A percentile compares a stretch with the other conserved stretches of the same genome.
Conservation (phyloP, 2,888 invertebrate genomes). For the Cataglyphis rosenhaueri region DNA sequence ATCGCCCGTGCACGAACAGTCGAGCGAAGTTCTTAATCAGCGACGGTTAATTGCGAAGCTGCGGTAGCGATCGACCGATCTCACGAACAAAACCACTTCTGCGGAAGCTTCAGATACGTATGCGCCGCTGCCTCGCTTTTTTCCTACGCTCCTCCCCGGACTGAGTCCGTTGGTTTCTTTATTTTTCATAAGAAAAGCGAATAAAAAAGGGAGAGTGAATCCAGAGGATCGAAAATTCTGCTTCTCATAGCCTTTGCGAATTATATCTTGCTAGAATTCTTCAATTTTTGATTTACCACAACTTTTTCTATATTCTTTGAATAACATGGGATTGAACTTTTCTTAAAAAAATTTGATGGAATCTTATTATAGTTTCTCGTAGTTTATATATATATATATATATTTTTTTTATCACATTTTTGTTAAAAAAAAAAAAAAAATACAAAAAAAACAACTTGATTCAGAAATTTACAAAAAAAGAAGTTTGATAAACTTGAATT, state of each 20-base stretch:
- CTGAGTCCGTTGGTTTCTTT: neutral
- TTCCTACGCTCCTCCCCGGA: constrained; percentile 2
- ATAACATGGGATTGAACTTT: neutral
- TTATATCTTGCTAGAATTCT: constrained; percentile 57
- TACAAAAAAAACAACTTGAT: neutral
- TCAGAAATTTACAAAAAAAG: neutral
- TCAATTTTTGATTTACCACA: neutral
- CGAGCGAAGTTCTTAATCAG: constrained; percentile 65
- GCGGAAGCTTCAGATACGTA: constrained; percentile 40
- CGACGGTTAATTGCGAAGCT: constrained; percentile 72
- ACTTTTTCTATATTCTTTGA: neutral
- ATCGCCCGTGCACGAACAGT: constrained; percentile 60
- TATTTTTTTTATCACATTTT: neutral
- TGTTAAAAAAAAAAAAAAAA: neutral
- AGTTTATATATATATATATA: neutral
- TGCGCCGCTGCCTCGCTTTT: constrained; percentile 42
- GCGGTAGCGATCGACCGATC: constrained; percentile 64
- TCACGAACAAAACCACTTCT: constrained; percentile 51
- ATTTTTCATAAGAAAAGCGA: constrained; percentile 30
- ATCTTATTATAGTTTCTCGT: neutral
- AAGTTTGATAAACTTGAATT: neutral
- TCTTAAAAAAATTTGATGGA: neutral
- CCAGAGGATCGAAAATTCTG: constrained; percentile 32
- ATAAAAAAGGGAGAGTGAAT: constrained; percentile 17
- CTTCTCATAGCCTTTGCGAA: constrained; percentile 45